These are phyloP conservation scores for Lasioglossum albipes DNA, from an alignment of 1,140 invertebrate species.

Conservation along the genomic window DNA sequence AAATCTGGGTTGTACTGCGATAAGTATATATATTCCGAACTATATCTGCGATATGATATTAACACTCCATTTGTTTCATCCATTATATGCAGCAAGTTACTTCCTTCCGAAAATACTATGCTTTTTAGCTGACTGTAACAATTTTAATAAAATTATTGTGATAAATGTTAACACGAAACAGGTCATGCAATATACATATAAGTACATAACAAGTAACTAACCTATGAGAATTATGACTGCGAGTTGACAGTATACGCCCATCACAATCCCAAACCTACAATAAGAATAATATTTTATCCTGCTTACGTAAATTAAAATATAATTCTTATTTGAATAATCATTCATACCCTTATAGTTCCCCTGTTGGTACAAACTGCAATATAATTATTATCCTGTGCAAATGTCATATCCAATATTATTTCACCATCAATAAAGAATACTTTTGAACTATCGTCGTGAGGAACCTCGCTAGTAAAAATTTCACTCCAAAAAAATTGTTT, in stretches of 20 bases:
- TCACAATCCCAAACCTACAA: conserved; percentile 69
- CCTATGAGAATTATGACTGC: conserved; percentile 26
- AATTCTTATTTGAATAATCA: background rate
- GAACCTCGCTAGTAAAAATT: conserved; percentile 57
- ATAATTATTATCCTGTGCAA: conserved; percentile 62
- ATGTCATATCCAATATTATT: conserved; percentile 71
- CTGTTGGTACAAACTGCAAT: conserved; percentile 72
- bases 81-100: conserved; percentile 67
- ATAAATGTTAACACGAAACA: background rate
- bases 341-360: conserved; percentile 67
- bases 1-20: conserved; percentile 66
- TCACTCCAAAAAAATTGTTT: conserved; percentile 71
- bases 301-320: conserved; percentile 9
- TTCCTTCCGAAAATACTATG: conserved; percentile 65
- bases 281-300: conserved; percentile 17
- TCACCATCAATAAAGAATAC: conserved; percentile 64
- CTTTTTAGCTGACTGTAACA: conserved; percentile 62
- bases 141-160: background rate
- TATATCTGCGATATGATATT: conserved; percentile 54
- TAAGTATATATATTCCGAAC: conserved; percentile 54
- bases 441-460: conserved; percentile 67
- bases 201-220: conserved; percentile 37
- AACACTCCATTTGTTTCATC: conserved; percentile 63
- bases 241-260: conserved; percentile 44
- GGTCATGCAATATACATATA: background rate